Percentiles rank a stretch among this genome's conserved stretches.
These are phyloP conservation scores for Sternotherus odoratus DNA, from an alignment of 2,797 vertebrate species.

Conservation along the genomic window DNA sequence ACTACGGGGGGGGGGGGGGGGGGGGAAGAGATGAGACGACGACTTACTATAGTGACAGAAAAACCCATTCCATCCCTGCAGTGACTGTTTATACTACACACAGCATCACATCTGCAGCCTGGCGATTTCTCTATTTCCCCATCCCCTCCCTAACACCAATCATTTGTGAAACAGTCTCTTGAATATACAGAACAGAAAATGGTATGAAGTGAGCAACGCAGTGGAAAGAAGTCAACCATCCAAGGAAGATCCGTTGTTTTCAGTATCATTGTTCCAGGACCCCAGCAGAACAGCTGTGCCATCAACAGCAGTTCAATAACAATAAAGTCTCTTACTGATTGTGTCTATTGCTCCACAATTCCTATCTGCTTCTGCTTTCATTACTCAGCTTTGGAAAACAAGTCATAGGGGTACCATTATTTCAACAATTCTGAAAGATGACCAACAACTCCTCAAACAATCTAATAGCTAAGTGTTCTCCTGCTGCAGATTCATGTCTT, in stretches of 20 bases:
- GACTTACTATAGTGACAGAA: too few relatives aligned
- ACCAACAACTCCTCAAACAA: neutral
- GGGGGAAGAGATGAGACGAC: too few relatives aligned
- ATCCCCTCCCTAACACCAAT: too few relatives aligned
- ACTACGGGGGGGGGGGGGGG: too few relatives aligned
- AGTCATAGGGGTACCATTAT: neutral
- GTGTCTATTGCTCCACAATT: neutral
- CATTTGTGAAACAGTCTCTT: too few relatives aligned
- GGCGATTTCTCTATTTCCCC: too few relatives aligned
- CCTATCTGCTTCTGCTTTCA: neutral
- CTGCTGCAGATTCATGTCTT: neutral
- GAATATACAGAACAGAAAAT: neutral
- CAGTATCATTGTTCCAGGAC: neutral
- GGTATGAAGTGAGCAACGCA: neutral
- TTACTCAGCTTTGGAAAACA: neutral
- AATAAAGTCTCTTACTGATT: fast-evolving
- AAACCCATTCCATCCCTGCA: too few relatives aligned
- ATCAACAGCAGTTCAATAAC: neutral
- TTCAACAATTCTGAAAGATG: neutral
- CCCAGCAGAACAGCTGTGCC: fast-evolving
- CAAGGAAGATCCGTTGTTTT: neutral
- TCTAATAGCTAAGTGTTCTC: fast-evolving
- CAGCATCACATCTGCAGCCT: too few relatives aligned
- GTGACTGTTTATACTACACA: too few relatives aligned
- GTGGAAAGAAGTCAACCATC: neutral